Evolutionary conservation across 2,888 invertebrate genomes (phyloP), one percentile per base, ranked within the genome.

Genomic region (Leptinotarsa haldemani): DNA sequence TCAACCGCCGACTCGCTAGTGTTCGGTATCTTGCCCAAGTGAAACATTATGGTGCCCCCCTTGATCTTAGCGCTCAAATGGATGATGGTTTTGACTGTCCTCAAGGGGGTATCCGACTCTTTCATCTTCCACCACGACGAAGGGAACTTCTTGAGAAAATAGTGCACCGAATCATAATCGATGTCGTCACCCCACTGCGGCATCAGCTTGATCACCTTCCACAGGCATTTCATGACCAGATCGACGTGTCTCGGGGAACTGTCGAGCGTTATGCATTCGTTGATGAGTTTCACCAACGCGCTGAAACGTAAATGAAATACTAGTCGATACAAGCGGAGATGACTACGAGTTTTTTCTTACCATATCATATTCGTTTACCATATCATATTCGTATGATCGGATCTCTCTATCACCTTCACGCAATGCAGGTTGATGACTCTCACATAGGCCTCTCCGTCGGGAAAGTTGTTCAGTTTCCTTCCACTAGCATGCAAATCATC

Each of bases 11-110:
- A 95, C 81, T 94, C 94, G 80, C 93, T 93, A 74, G 93, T 92
- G 80, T 94, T 92, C 0, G 93, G 93, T 86, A 95, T 93, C 85
- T 92, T 93, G 25, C 92, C 92, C 69, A 95, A 89, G 86, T 97
- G 94, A 82, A 92, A 92, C 80, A 95, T 91, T 80, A 97, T 94
- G 69, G 93, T 91, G 71, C 92, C 92, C 4, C 97, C 97, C 86
- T 96, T 95, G 80, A 94, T 92, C 88, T 96, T 95, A 73, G 95
- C 95, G 90, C 97, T 92, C 70, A 96, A 94, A 87, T 98, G 97
- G 70, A 98, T 91, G 79, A 98, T 91, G 0, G 98, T 98, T 89
- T 98, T 98, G 66, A 98, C 93, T 16, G 98, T 98, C 84, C 95
- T 90, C 81, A 95, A 88, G 1, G 97, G 97, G n/a, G 95, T 95